Base-by-base conservation (phyloP, 2,113 vertebrate genomes). In the Carettochelys insculpta region DNA sequence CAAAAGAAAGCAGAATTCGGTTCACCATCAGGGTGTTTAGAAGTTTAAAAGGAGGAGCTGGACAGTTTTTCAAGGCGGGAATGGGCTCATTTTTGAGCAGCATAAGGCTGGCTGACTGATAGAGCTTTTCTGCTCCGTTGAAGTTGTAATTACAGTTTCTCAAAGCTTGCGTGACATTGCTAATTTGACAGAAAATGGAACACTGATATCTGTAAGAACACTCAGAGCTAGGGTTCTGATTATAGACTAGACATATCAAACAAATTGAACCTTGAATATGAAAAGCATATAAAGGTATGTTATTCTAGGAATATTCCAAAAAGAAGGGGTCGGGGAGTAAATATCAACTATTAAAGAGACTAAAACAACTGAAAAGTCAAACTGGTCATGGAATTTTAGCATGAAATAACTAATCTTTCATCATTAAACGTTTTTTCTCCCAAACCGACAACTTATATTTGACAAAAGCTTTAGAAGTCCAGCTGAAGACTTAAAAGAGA, bases 161-260 rank as follows among this genome's bases (percentile, higher is more conserved):
- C 96, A 97, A 97, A 98, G 97, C 96, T 97, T 97, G 97, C 47
- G 31, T 97, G 96, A 97, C 97, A 95, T 97, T 97, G 93, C 91
- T 98, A 97, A 98, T 98, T 98, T 97, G 92, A 96, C 95, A 97
- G 92, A 96, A 97, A 98, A 98, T 97, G 89, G 95, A 94, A 95
- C 94, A 92, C 73, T 95, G 97, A 95, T 97, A 97, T 97, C 96
- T 97, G 77, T 94, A 96, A 94, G 96, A 97, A 97, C 96, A 97
- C 61, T 92, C 93, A 83, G 82, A 84, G 89, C 86, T 90, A 86
- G 90, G 83, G 86, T 92, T 96, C 95, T 95, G 93, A 96, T 97
- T 94, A 95, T 61, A 73, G 87, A 86, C 92, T 90, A 76, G 19
- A 78, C 80, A 13, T 97, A 97, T 96, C 95, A 43, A n/a, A 17